Evolutionary conservation across 2,888 invertebrate species (phyloP), one percentile per base, ranked within the genome.

Genomic region (Tinea pellionella): DNA sequence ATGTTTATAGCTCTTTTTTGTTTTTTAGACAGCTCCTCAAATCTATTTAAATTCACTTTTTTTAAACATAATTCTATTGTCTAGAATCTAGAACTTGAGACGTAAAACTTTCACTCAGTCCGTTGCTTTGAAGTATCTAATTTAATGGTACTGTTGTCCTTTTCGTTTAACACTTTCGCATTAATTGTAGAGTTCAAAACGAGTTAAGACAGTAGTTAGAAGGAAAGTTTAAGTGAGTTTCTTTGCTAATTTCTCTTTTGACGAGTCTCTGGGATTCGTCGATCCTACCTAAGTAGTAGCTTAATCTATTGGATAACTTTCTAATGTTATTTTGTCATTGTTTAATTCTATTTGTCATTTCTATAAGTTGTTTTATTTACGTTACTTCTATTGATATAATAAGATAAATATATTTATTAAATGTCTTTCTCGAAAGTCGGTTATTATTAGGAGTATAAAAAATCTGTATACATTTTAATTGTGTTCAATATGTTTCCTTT

Each of bases 121-220:
- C 18, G 24, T 53, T 53, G 18, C 15, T 57, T 57, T 16, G 16
- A 32, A 57, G 57, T 57, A 57, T 57, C 57, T 78, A 78, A 80
- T 79, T 78, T 77, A 78, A 78, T 71, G 73, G 74, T 75, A 77
- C 77, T 74, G 72, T 72, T 80, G 75, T 77, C 57, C 19, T 32
- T 11, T 76, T 72, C 72, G 73, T 76, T 75, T 70, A 72, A 73
- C 74, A 75, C 75, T 77, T 70, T 67, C 64, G 64, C 63, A 74
- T 77, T 74, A 77, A 80, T 78, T 74, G 78, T 73, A 69, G 75
- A 75, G 71, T 77, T 76, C 29, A 29, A 57, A 57, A 57, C n/a
- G 32, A 32, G 32, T 57, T 57, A 57, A 57, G 32, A 32, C 30
- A 57, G 57, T 57, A 57, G 57, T 57, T 57, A 57, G 57, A 32